A percentile compares a stretch with the other conserved stretches of the same genome.
Evolutionary conservation across 2,797 vertebrate genomes (phyloP).

Genomic region (Dipus sagitta): DNA sequence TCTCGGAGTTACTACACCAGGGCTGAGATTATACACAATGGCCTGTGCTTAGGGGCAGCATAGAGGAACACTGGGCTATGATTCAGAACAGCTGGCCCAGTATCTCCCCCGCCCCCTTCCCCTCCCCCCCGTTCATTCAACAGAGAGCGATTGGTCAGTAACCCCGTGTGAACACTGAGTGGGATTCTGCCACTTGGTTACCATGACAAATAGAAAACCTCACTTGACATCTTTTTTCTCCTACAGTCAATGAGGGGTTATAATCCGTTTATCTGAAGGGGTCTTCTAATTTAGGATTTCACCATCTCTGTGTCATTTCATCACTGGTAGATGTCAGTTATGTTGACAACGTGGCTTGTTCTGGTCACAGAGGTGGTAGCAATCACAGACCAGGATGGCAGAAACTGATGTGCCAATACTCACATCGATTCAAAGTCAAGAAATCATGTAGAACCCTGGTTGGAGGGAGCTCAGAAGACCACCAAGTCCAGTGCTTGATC

Average conservation of each 20-base stretch:
- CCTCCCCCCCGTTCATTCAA: background rate
- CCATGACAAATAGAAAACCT: background rate
- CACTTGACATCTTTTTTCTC: background rate
- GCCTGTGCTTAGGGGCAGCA: background rate
- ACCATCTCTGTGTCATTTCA: background rate
- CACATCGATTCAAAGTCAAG: conserved; percentile 4
- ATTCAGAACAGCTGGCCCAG: background rate
- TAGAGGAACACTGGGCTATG: background rate
- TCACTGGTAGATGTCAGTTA: background rate
- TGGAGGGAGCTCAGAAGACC: background rate
- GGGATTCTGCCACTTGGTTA: background rate
- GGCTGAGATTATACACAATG: background rate
- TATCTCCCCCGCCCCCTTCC: too few relatives aligned
- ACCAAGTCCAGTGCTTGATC: background rate
- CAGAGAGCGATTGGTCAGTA: background rate
- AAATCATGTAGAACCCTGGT: conserved; percentile 4
- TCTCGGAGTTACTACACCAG: background rate
- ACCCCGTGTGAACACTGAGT: background rate
- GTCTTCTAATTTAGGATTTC: conserved; percentile 2
- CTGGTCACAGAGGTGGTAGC: too few relatives aligned
- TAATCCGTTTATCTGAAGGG: background rate
- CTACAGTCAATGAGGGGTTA: background rate
- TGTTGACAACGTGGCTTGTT: background rate
- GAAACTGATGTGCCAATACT: background rate
- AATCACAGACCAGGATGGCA: background rate